Percentiles rank a stretch among this genome's conserved stretches.
phyloP scores from a whole-genome alignment of 2,888 invertebrate genomes.

The Tethea ocularis region DNA sequence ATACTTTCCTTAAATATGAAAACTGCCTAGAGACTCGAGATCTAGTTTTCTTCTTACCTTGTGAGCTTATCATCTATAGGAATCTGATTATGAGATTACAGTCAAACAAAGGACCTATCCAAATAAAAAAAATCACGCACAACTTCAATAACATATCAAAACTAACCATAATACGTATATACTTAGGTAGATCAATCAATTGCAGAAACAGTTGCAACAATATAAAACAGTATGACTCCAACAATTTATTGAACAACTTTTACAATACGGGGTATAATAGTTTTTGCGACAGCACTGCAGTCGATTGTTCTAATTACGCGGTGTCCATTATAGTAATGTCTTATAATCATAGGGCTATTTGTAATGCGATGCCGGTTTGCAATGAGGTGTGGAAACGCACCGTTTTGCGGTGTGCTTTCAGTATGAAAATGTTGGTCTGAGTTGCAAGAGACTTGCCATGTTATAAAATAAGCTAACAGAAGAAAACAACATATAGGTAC shows the following conservation, averaged over 20 bases:
- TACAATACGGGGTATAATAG: conserved; percentile 20
- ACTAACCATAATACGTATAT: background rate
- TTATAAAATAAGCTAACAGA: background rate
- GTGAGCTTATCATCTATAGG: no score
- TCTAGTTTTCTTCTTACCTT: no score
- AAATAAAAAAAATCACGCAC: background rate
- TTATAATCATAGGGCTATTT: conserved; percentile 76
- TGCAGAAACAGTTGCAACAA: background rate
- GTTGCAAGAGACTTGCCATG: conserved; percentile 17
- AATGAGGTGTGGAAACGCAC: conserved; percentile 79
- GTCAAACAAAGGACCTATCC: no score
- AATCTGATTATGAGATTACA: no score
- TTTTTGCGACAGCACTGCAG: conserved; percentile 54
- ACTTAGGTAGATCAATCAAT: no score
- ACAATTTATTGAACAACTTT: conserved; percentile 28
- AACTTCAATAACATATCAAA: background rate
- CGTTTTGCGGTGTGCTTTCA: conserved; percentile 72
- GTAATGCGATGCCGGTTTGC: conserved; percentile 68
- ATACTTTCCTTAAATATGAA: no score
- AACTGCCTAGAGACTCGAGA: no score
- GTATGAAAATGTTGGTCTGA: conserved; percentile 37
- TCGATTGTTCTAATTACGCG: conserved; percentile 72
- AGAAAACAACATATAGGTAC: no score
- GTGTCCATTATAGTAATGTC: conserved; percentile 74
- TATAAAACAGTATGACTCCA: background rate